Base-by-base conservation (phyloP, 2,113 vertebrate genomes). In the Cettia cetti region DNA sequence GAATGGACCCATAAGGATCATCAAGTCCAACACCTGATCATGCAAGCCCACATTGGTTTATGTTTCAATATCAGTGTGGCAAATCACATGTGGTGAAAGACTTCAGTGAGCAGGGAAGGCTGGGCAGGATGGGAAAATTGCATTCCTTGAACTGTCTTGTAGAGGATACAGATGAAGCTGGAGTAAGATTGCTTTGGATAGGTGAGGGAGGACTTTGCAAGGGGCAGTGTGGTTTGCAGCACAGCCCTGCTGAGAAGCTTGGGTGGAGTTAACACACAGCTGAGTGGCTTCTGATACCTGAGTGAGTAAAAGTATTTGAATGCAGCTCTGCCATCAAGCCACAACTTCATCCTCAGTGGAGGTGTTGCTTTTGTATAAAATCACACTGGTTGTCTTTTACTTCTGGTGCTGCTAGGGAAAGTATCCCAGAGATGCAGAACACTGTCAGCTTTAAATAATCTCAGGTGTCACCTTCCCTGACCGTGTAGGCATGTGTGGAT, bases 191-290 rank as follows among this genome's bases (percentile, higher is more conserved):
- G 40, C 31, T 44, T 59, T 75, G 71, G 27, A 2, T 14, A 24
- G 45, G 28, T 40, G 57, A 79, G 50, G 23, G 52, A 40, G 52
- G 22, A 8, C 22, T 50, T 53, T 19, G 52, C 47, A 57, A 33
- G 30, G 60, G 26, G 7, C 31, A 9, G 2, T 61, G 15, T 27
- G 23, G 40, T 57, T 86, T 81, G 60, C 31, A 63, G 75, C 47
- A 33, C 27, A 60, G 40, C 44, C 66, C 76, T 57, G 49, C 31
- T 44, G 22, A 64, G 70, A 30, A 71, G 61, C 70, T 85, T 40
- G 12, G 44, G 39, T 0, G 3, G 15, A 45, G 6, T 56, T 66
- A 50, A 47, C 44, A 37, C n/a, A n/a, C 0, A 0, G 20, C 30
- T 37, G 17, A 74, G 33, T 27, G 15, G 7, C 47, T 83, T 86